A percentile compares a stretch with the other conserved stretches of the same genome.
phyloP scores from a whole-genome alignment of 1,140 invertebrate species.

The Popillia japonica region DNA sequence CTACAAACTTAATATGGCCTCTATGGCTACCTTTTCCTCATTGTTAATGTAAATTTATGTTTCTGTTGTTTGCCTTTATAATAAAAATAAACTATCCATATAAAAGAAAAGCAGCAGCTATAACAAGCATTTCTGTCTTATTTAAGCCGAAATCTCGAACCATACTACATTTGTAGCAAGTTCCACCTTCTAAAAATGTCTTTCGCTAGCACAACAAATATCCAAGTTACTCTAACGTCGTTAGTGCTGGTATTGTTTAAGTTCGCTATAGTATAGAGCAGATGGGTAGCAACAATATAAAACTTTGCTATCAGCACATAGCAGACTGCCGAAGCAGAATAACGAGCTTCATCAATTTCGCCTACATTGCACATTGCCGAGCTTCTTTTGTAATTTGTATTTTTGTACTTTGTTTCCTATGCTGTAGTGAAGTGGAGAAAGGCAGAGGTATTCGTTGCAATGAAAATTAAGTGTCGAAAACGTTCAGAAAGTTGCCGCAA shows the following conservation, averaged over 20 bases:
- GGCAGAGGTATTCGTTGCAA: neutral
- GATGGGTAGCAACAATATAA: conserved; percentile 6
- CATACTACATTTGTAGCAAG: no score
- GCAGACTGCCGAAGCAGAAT: conserved; percentile 13
- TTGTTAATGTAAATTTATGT: no score
- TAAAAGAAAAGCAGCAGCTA: no score
- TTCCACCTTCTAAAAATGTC: no score
- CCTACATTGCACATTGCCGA: conserved; percentile 3
- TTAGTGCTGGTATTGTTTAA: neutral
- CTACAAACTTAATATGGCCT: no score
- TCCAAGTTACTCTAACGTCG: neutral
- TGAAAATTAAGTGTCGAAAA: neutral
- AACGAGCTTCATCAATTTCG: conserved; percentile 13
- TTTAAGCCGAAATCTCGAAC: no score
- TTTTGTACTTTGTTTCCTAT: neutral
- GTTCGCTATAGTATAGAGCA: neutral
- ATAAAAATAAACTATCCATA: no score
- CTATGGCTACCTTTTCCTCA: no score
- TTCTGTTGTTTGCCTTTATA: no score
- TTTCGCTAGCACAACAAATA: neutral
- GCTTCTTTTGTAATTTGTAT: conserved; percentile 15
- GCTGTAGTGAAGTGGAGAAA: neutral
- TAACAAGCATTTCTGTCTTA: no score
- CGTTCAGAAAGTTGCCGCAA: neutral
- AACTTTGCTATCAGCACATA: conserved; percentile 6